Conservation (phyloP, 1,140 invertebrate genomes). For the Orchesella cincta region DNA sequence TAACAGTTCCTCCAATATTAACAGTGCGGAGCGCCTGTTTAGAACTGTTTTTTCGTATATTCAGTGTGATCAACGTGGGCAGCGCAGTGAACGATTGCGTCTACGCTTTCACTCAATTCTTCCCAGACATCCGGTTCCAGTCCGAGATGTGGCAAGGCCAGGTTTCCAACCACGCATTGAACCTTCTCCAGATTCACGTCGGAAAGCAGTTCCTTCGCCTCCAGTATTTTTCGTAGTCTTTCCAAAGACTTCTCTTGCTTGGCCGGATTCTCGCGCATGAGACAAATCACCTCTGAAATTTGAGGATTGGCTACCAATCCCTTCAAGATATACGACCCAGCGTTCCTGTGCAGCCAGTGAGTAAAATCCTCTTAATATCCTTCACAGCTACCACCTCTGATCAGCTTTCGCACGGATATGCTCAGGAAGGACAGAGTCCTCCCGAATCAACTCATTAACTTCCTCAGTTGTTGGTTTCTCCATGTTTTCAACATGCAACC, state of each 20-base stretch:
- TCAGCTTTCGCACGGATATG: not conserved
- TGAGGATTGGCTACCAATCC: not conserved
- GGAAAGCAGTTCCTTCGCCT: not conserved
- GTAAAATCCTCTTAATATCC: not conserved
- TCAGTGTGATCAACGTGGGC: not conserved
- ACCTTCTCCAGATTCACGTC: not conserved
- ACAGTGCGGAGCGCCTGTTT: not conserved
- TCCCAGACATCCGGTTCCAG: not conserved
- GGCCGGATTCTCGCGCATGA: not conserved
- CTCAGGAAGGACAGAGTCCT: not conserved
- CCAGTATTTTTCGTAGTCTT: not conserved
- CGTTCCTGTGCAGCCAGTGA: slow-evolving; percentile 5
- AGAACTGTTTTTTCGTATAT: not conserved
- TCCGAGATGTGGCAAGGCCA: not conserved
- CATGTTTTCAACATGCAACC: not conserved
- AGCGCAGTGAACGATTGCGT: slow-evolving; percentile 11
- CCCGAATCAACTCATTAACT: not conserved
- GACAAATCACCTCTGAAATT: not conserved
- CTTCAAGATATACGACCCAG: slow-evolving; percentile 6
- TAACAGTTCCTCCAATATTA: not conserved
- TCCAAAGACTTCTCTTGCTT: not conserved
- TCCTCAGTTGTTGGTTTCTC: not conserved
- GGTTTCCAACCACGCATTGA: not conserved
- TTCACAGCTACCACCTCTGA: not conserved
- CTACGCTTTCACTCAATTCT: not conserved